phyloP scores from a whole-genome alignment of 2,113 vertebrate species.

The Mesocricetus auratus region DNA sequence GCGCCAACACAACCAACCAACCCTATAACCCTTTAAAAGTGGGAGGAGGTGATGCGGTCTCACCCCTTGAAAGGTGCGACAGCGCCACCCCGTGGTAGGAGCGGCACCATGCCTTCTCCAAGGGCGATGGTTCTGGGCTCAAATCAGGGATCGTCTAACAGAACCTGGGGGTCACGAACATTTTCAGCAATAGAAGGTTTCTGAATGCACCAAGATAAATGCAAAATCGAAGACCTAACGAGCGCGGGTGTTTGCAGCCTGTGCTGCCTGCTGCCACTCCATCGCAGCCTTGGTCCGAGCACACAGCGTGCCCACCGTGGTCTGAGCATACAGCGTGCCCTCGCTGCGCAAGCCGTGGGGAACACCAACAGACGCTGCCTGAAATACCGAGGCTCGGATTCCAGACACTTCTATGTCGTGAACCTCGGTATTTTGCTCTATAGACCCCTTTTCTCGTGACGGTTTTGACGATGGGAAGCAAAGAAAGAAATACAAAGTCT shows the following conservation, averaged over 20 bases:
- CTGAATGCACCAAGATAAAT: too few relatives aligned
- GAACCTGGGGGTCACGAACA: background rate
- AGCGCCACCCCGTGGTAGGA: background rate
- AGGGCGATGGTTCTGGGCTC: accelerated
- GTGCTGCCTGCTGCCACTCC: background rate
- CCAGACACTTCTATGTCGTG: accelerated
- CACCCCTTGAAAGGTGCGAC: accelerated
- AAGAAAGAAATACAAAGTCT: background rate
- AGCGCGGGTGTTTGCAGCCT: too few relatives aligned
- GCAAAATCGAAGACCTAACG: too few relatives aligned
- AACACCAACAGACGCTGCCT: background rate
- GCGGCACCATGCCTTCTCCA: accelerated
- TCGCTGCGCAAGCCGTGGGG: background rate
- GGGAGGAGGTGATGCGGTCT: background rate
- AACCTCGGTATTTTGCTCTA: background rate
- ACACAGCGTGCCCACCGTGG: background rate
- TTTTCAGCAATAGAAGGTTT: background rate
- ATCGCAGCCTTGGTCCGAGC: background rate
- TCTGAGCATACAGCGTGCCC: background rate
- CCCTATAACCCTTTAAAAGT: background rate
- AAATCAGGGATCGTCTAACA: background rate
- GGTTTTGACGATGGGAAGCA: background rate
- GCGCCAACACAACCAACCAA: background rate
- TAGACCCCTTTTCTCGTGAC: background rate
- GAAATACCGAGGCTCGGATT: background rate